Conservation (phyloP, 2,797 vertebrate species). For the Dallia pectoralis region DNA sequence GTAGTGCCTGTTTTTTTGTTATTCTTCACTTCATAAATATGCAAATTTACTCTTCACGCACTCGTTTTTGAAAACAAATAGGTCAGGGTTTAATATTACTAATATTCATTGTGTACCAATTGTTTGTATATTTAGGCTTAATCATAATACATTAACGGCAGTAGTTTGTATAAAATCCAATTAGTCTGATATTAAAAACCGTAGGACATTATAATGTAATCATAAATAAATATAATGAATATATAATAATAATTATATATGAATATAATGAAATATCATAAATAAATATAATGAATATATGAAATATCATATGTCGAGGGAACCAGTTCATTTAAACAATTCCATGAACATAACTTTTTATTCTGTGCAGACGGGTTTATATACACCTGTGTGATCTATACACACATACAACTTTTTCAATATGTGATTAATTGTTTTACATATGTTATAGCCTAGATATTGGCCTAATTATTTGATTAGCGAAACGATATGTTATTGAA, state of each 20-base stretch:
- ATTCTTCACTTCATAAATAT: neutral
- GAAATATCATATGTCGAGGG: neutral
- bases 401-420: neutral
- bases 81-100: too few relatives aligned
- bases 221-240: too few relatives aligned
- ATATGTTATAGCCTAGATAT: neutral
- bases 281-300: too few relatives aligned
- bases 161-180: neutral
- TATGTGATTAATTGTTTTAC: neutral
- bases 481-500: neutral
- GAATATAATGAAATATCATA: too few relatives aligned
- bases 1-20: neutral
- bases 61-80: neutral
- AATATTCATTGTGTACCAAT: neutral
- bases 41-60: neutral
- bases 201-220: too few relatives aligned
- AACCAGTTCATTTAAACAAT: neutral
- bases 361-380: neutral
- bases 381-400: neutral
- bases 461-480: neutral
- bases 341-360: constrained; percentile 1
- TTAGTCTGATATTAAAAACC: neutral
- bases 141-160: neutral
- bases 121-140: neutral
- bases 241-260: too few relatives aligned